Evolutionary conservation across 2,113 vertebrate species (phyloP), one percentile per base, ranked within the genome.

Genomic region (Paradisaea rubra): DNA sequence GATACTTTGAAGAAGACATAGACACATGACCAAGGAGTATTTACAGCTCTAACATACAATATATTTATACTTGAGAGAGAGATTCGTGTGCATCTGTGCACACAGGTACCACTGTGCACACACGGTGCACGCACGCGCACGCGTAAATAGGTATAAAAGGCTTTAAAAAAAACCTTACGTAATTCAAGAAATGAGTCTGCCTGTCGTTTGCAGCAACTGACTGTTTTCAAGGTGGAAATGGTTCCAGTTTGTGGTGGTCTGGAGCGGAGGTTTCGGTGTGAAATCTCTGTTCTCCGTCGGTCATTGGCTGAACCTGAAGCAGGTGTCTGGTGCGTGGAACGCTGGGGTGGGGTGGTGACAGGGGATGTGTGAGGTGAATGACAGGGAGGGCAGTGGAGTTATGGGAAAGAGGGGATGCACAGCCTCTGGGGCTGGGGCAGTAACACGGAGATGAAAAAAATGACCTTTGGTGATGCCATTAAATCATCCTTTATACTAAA

Each of bases 391-490:
- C 23, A 47, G 59, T 41, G 64, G 78, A 15, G 53, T 61, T 52
- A 79, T 49, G 28, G 92, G 69, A 63, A 89, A 60, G 41, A 84
- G 70, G 41, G 92, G 57, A 59, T 39, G 6, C 35, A 52, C 81
- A 94, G 85, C 22, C 88, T 95, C 89, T 91, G 77, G 21, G 70
- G 84, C 82, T 93, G 73, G 69, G 72, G 63, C 22, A 89, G 61
- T 56, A 94, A 95, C 69, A 90, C 47, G 28, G 74, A 68, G 77
- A 95, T 97, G 97, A 91, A 92, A 95, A 87, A 94, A 96, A 97
- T 95, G 97, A 97, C 97, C 97, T 98, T 98, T 98, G 98, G 98
- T 97, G 98, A 98, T 89, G 95, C 96, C 94, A 96, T 97, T 96
- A 97, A 98, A 97, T 97, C 97, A 97, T 96, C 94, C 93, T 97